Base-by-base conservation (phyloP, 2,888 invertebrate species). In the Sinhomidia bicolor region DNA sequence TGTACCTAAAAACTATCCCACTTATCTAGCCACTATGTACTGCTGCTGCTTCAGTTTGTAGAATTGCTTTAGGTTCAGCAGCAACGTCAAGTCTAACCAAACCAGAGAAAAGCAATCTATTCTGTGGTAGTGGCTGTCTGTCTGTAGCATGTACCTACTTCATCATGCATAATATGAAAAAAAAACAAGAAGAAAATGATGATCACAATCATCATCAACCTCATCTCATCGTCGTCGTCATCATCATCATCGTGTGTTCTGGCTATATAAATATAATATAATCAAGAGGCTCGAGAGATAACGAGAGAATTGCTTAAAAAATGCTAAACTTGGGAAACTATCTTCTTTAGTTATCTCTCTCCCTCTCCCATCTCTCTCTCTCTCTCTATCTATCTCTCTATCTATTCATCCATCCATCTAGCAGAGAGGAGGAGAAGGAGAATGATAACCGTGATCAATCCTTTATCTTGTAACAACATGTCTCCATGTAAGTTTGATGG, bases 41-140 rank as follows among this genome's bases (percentile, higher is more conserved):
- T n/a, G n/a, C n/a, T n/a, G n/a, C n/a, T 47, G 47, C 78, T 65
- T 85, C 85, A 51, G 54, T 36, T 78, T 62, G 62, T 68, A 65
- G 57, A 62, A 80, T 86, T 86, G 29, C 85, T 78, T 54, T 60
- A 17, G 47, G 62, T 29, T 47, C n/a, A 26, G 44, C 65, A 9
- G 20, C 62, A n/a, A 62, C 78, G 78, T 78, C 54, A 57, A 76
- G 76, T 29, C 74, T 44, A 14, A 36, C n/a, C n/a, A n/a, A n/a
- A n/a, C n/a, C n/a, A n/a, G n/a, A n/a, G n/a, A n/a, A n/a, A n/a
- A n/a, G n/a, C n/a, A n/a, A n/a, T n/a, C n/a, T n/a, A n/a, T n/a
- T n/a, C n/a, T n/a, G n/a, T n/a, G n/a, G n/a, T n/a, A n/a, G n/a
- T n/a, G n/a, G n/a, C n/a, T n/a, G n/a, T n/a, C n/a, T n/a, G n/a